Conservation (phyloP, 2,888 invertebrate species). For the Antheraea yamamai region DNA sequence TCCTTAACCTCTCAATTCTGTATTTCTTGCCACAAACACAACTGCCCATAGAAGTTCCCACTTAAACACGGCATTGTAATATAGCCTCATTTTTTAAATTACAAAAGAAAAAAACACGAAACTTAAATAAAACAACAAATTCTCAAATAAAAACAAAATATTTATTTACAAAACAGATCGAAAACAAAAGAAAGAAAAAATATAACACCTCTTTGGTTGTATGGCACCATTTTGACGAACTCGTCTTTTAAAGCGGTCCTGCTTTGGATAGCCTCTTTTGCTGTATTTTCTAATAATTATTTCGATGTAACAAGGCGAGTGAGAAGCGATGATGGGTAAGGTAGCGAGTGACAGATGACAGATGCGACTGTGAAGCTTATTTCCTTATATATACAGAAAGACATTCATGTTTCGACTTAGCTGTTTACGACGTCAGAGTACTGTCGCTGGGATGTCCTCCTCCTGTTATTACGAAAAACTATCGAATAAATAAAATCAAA, state of each 20-base stretch:
- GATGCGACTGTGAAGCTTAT: constrained; percentile 64
- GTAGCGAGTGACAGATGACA: constrained; percentile 68
- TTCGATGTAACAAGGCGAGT: constrained; percentile 20
- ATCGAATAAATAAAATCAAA: constrained; percentile 4
- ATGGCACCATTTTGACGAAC: constrained; percentile 32
- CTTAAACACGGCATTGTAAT: constrained; percentile 26
- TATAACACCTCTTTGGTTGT: constrained; percentile 48
- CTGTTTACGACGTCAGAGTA: constrained; percentile 71
- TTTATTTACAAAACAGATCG: constrained; percentile 28
- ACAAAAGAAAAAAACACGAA: background rate
- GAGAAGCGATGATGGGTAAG: constrained; percentile 68
- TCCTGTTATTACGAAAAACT: constrained; percentile 50
- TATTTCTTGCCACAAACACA: constrained; percentile 49
- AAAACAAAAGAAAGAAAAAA: constrained; percentile 36
- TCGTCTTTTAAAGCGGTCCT: constrained; percentile 1
- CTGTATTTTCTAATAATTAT: background rate
- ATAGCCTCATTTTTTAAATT: constrained; percentile 6
- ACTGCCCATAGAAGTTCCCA: constrained; percentile 58
- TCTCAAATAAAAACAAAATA: constrained; percentile 40
- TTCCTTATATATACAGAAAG: constrained; percentile 74
- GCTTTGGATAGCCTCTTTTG: background rate
- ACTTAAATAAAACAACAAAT: constrained; percentile 36
- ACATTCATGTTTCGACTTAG: constrained; percentile 75
- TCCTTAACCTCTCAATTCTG: background rate
- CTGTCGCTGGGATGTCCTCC: constrained; percentile 77